Conservation (phyloP, 2,888 invertebrate species). For the Mythimna vitellina region DNA sequence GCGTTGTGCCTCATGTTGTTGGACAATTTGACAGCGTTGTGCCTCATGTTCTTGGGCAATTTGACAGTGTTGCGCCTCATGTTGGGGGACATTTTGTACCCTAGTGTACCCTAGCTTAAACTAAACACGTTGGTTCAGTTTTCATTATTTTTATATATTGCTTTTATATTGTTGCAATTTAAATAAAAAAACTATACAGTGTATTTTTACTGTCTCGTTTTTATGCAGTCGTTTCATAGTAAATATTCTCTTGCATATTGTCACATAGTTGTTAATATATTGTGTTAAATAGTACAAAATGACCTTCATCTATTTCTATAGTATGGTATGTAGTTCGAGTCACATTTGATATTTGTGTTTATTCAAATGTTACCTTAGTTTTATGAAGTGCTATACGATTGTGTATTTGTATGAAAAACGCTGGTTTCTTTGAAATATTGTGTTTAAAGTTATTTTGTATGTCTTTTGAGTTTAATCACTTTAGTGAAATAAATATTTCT, state of each 20-base stretch:
- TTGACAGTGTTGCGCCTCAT: too few species aligned
- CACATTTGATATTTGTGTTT: constrained; percentile 6
- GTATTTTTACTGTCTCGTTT: not conserved
- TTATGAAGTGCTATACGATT: constrained; percentile 15
- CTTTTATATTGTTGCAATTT: too few species aligned
- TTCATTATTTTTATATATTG: too few species aligned
- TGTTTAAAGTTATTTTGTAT: not conserved
- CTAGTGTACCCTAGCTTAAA: too few species aligned
- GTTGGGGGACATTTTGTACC: too few species aligned
- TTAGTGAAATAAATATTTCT: not conserved
- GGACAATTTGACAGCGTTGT: too few species aligned
- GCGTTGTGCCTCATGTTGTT: too few species aligned
- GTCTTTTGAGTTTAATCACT: not conserved
- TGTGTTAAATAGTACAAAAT: constrained; percentile 20
- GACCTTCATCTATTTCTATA: constrained; percentile 13
- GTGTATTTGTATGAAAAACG: constrained; percentile 6
- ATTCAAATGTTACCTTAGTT: constrained; percentile 15
- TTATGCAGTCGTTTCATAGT: not conserved
- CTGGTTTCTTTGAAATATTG: not conserved
- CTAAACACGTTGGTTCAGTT: too few species aligned
- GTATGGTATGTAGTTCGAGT: not conserved
- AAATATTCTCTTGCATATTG: constrained; percentile 9
- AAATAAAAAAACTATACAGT: not conserved
- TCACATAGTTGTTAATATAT: constrained; percentile 18
- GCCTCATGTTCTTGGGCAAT: too few species aligned